Percentiles rank a stretch among this genome's conserved stretches.
phyloP scores from a whole-genome alignment of 2,888 invertebrate genomes.

The Notodromas monacha region DNA sequence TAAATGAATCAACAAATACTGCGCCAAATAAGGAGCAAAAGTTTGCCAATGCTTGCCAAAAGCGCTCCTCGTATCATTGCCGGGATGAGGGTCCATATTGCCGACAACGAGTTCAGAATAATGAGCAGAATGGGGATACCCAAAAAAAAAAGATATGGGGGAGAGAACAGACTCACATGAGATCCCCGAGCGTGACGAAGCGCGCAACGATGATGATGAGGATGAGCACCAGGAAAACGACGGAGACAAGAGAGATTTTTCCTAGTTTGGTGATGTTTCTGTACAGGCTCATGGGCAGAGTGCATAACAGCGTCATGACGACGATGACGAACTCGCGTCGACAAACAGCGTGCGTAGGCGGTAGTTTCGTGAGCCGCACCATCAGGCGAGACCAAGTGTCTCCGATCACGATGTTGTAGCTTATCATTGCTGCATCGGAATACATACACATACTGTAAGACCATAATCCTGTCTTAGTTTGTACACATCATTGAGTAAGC shows the following conservation, averaged over 20 bases:
- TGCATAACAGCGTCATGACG: constrained; percentile 33
- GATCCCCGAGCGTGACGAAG: constrained; percentile 23
- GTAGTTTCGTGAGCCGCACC: constrained; percentile 28
- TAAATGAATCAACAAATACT: no score
- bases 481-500: no score
- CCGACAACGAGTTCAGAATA: no score
- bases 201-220: constrained; percentile 28
- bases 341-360: constrained; percentile 23
- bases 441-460: no score
- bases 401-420: constrained; percentile 54
- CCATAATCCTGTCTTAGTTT: no score
- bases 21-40: no score
- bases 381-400: constrained; percentile 52
- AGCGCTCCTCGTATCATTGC: no score
- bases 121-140: no score
- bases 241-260: constrained; percentile 30
- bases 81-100: no score
- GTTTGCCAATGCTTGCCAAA: no score
- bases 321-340: constrained; percentile 32
- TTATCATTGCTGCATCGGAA: constrained; percentile 36
- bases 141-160: constrained; percentile 7
- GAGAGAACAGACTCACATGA: constrained; percentile 25
- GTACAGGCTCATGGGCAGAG: constrained; percentile 42
- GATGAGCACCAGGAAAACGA: constrained; percentile 37
- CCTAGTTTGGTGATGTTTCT: constrained; percentile 34